A percentile compares a stretch with the other conserved stretches of the same genome.
Conservation (phyloP, 1,140 invertebrate genomes). For the Subanguina moxae region DNA sequence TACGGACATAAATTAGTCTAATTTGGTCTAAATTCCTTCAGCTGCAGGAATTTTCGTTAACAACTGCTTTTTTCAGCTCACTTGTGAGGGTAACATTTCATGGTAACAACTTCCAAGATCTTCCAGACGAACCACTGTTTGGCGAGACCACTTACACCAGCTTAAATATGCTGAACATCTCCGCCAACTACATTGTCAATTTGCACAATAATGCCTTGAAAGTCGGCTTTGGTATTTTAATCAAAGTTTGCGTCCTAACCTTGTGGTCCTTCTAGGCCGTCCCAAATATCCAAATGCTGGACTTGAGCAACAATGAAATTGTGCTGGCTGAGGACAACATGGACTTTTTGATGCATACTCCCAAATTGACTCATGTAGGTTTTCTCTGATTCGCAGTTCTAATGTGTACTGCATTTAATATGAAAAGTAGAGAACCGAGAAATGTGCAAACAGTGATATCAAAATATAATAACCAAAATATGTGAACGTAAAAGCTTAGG, state of each 20-base stretch:
- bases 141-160: slow-evolving; percentile 35
- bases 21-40: no score
- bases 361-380: slow-evolving; percentile 47
- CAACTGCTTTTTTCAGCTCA: slow-evolving; percentile 1
- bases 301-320: slow-evolving; percentile 57
- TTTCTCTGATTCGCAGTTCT: neutral
- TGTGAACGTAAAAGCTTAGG: no score
- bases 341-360: slow-evolving; percentile 53
- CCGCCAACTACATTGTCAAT: slow-evolving; percentile 59
- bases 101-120: slow-evolving; percentile 58
- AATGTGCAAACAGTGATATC: no score
- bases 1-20: no score
- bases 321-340: slow-evolving; percentile 51
- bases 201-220: slow-evolving; percentile 49
- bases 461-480: no score
- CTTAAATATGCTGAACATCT: slow-evolving; percentile 51
- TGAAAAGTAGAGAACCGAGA: no score
- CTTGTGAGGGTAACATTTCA: slow-evolving; percentile 51
- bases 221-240: neutral
- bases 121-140: slow-evolving; percentile 51
- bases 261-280: slow-evolving; percentile 21
- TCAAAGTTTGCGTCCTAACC: no score
- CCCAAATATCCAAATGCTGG: slow-evolving; percentile 54
- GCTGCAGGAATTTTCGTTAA: no score
- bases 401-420: neutral